Percentiles rank a stretch among this genome's conserved stretches.
phyloP scores from a whole-genome alignment of 1,140 invertebrate species.

The Sitodiplosis mosellana region DNA sequence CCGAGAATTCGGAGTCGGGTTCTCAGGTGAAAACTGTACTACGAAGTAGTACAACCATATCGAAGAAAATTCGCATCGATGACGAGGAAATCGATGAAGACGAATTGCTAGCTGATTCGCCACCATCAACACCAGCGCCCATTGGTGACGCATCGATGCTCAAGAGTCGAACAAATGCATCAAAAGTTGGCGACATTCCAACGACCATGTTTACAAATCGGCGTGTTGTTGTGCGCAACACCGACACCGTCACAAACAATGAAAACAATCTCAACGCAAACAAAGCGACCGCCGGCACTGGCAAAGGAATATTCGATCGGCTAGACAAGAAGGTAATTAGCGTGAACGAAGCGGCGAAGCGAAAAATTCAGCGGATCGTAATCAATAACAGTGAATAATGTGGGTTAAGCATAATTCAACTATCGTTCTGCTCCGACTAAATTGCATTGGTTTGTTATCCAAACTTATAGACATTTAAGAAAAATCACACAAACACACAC shows the following conservation, averaged over 20 bases:
- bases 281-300: neutral
- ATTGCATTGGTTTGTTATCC: neutral
- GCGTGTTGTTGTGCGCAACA: conserved; percentile 8
- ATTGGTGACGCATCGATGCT: neutral
- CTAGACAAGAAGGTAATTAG: conserved; percentile 1
- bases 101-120: conserved; percentile 4
- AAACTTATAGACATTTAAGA: neutral
- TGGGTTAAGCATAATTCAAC: too few species aligned
- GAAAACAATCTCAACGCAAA: conserved; percentile 1
- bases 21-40: conserved; percentile 6
- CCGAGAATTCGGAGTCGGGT: neutral
- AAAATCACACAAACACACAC: neutral
- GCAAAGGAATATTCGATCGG: conserved; percentile 4
- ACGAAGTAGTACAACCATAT: conserved; percentile 8
- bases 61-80: neutral
- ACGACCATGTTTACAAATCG: conserved; percentile 13
- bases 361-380: conserved; percentile 3
- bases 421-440: neutral
- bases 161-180: neutral
- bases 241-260: conserved; percentile 1
- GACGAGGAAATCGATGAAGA: conserved; percentile 1
- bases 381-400: conserved; percentile 1
- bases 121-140: conserved; percentile 6
- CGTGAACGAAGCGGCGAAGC: conserved; percentile 1
- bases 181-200: neutral